Conservation (phyloP, 2,113 vertebrate species). For the Anarrhichthys ocellatus region DNA sequence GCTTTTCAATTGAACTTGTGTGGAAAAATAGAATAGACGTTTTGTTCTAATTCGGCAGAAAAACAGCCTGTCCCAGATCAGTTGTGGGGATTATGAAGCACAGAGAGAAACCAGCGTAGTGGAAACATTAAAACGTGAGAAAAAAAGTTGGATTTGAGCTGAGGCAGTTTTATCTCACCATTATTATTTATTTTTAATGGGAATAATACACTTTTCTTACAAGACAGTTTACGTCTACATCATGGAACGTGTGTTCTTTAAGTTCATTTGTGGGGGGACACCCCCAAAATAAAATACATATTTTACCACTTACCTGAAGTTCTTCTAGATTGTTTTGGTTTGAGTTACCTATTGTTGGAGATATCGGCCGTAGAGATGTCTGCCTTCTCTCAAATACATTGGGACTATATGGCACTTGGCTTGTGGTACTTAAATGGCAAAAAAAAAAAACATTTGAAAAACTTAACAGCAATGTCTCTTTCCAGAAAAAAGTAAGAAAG, state of each 20-base stretch:
- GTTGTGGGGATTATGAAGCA: conserved; percentile 1
- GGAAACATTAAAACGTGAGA: not conserved
- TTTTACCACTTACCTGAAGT: not conserved
- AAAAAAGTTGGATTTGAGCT: not conserved
- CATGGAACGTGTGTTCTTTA: not conserved
- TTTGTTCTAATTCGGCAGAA: conserved; percentile 50
- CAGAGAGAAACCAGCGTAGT: not conserved
- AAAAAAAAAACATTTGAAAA: no score
- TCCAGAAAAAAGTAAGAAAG: no score
- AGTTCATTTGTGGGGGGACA: not conserved
- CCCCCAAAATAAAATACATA: no score
- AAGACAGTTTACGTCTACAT: not conserved
- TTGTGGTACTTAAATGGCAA: no score
- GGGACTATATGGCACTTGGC: no score
- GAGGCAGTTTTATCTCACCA: not conserved
- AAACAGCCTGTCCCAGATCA: conserved; percentile 13
- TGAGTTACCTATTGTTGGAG: not conserved
- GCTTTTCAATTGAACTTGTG: conserved; percentile 35
- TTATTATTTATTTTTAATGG: not conserved
- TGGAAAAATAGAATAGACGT: conserved; percentile 11
- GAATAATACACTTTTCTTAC: not conserved
- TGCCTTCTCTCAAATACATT: no score
- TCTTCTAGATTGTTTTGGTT: not conserved
- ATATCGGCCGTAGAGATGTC: not conserved
- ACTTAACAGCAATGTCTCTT: no score